Evolutionary conservation across 2,113 vertebrate genomes (phyloP).

Genomic region (Felis chaus): DNA sequence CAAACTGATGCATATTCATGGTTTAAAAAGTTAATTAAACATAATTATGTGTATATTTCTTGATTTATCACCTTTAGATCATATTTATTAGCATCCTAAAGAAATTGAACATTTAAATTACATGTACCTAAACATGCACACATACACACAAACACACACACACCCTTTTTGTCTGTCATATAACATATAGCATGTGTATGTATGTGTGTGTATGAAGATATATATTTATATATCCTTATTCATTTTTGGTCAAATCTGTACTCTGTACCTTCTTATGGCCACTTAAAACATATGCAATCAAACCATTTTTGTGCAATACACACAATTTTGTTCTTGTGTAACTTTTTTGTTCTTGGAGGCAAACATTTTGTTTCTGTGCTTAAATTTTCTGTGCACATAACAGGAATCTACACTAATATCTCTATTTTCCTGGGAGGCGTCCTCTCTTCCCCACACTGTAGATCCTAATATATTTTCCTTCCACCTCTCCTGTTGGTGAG

Average conservation of each 20-base stretch:
- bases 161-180: not conserved
- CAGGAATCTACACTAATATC: not conserved
- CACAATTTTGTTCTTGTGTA: not conserved
- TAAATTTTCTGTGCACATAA: not conserved
- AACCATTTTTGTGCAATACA: not conserved
- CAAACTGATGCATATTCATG: not conserved
- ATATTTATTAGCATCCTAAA: not conserved
- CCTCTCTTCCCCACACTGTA: not conserved
- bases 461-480: not conserved
- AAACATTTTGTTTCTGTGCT: not conserved
- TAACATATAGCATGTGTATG: not conserved
- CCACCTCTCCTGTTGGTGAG: not conserved
- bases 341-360: not conserved
- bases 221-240: not conserved
- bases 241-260: not conserved
- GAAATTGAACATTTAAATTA: not conserved
- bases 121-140: not conserved
- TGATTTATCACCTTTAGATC: not conserved
- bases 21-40: not conserved
- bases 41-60: not conserved
- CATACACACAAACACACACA: not conserved
- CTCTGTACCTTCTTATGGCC: not conserved
- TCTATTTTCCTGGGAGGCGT: not conserved
- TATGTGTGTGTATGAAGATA: not conserved
- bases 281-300: not conserved